Conservation (phyloP, 2,888 invertebrate genomes). For the Euproctis similis region DNA sequence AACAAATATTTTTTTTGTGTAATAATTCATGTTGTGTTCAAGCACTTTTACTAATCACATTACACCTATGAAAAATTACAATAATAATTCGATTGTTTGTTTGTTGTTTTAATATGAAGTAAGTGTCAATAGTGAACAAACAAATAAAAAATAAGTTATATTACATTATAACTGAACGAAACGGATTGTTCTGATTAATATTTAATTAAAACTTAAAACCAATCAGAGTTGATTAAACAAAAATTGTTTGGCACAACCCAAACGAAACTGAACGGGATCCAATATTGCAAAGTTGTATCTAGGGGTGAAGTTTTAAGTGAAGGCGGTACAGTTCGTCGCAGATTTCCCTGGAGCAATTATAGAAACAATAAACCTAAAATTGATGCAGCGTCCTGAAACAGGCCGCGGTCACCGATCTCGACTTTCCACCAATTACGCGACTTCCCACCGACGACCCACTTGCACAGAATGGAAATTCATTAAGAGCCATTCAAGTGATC, state of each 20-base stretch:
- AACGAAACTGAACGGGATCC: conserved; percentile 26
- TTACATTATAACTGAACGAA: conserved; percentile 1
- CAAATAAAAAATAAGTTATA: background rate
- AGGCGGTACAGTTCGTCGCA: conserved; percentile 36
- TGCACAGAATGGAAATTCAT: conserved; percentile 66
- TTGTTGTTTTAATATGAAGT: too few relatives aligned
- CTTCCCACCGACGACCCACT: conserved; percentile 57
- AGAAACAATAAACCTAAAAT: conserved; percentile 72
- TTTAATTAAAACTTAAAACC: conserved; percentile 19
- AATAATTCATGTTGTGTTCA: too few relatives aligned
- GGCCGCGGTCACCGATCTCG: conserved; percentile 57
- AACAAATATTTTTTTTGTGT: conserved; percentile 35
- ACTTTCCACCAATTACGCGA: conserved; percentile 59
- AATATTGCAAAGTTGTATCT: conserved; percentile 30
- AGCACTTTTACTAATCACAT: too few relatives aligned
- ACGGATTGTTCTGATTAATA: conserved; percentile 10
- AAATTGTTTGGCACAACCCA: conserved; percentile 16
- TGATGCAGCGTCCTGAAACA: conserved; percentile 52
- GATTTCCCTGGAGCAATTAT: conserved; percentile 65
- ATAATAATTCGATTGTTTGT: too few relatives aligned
- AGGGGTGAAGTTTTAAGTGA: conserved; percentile 42
- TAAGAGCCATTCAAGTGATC: conserved; percentile 67
- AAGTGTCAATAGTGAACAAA: too few relatives aligned
- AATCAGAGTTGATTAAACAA: conserved; percentile 22
- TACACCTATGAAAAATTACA: too few relatives aligned